Conservation (phyloP, 2,797 vertebrate genomes). For the Scolopax bukidnonensis region DNA sequence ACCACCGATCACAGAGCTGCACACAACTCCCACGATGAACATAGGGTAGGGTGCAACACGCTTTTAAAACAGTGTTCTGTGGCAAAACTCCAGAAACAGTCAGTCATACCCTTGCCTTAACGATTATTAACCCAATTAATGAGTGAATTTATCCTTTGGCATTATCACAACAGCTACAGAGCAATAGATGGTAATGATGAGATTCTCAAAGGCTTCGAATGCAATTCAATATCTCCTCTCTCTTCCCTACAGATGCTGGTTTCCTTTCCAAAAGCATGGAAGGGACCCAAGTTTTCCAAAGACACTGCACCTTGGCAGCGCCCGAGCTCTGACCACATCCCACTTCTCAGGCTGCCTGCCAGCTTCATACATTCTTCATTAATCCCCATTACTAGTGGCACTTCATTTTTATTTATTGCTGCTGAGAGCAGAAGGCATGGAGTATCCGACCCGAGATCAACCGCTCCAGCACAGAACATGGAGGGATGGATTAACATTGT, state of each 20-base stretch:
- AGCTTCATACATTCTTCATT: neutral
- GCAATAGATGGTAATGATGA: neutral
- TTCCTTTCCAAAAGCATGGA: neutral
- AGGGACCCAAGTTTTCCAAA: neutral
- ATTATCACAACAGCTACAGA: neutral
- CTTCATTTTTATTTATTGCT: neutral
- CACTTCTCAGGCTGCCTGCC: neutral
- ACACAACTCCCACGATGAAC: neutral
- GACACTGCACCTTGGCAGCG: neutral
- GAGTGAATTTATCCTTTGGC: neutral
- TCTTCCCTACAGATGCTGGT: neutral
- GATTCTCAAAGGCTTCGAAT: neutral
- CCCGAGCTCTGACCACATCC: neutral
- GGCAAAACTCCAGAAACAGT: neutral
- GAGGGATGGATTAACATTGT: neutral
- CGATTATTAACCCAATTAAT: neutral
- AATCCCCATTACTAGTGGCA: neutral
- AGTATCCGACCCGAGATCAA: neutral
- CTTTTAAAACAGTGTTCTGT: neutral
- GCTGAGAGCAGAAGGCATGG: neutral
- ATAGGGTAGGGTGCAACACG: accelerated
- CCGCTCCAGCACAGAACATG: neutral
- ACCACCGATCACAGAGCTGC: accelerated
- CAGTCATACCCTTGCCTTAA: neutral
- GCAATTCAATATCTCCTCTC: neutral